phyloP scores from a whole-genome alignment of 1,140 invertebrate genomes.

The Scaptodrosophila lebanonensis region DNA sequence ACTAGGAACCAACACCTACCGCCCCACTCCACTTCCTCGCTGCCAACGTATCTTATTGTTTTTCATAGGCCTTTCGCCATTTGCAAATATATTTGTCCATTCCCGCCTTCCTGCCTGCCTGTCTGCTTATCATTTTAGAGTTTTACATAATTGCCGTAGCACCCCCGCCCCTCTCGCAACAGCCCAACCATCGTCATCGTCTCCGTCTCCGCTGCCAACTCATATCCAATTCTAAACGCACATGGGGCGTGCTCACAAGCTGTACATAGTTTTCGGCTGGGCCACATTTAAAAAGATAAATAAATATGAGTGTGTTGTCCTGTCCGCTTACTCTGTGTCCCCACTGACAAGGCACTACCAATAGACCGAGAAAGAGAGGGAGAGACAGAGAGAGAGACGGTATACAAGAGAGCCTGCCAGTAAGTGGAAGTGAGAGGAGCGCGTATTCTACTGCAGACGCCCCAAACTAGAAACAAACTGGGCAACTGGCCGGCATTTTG shows the following conservation, averaged over 20 bases:
- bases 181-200: constrained; percentile 9
- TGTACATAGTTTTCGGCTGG: constrained; percentile 44
- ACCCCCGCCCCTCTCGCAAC: constrained; percentile 7
- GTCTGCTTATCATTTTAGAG: constrained; percentile 68
- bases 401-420: too few species aligned
- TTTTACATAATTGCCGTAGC: constrained; percentile 65
- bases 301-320: constrained; percentile 70
- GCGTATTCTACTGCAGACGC: too few species aligned
- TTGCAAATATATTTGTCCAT: too few species aligned
- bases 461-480: not conserved
- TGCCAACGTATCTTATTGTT: constrained; percentile 39
- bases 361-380: not conserved
- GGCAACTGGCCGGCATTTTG: not conserved
- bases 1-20: not conserved
- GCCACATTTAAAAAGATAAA: constrained; percentile 69
- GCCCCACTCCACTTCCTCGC: too few species aligned
- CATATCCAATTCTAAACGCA: constrained; percentile 39
- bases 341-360: too few species aligned
- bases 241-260: constrained; percentile 27
- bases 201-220: constrained; percentile 7
- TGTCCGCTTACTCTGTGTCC: not conserved
- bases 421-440: too few species aligned
- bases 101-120: constrained; percentile 8
- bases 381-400: not conserved
- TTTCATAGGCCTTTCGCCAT: constrained; percentile 26